These are phyloP conservation scores for Mormyrops boulengeri DNA, from an alignment of 2,797 vertebrate genomes.

Conservation along the genomic window DNA sequence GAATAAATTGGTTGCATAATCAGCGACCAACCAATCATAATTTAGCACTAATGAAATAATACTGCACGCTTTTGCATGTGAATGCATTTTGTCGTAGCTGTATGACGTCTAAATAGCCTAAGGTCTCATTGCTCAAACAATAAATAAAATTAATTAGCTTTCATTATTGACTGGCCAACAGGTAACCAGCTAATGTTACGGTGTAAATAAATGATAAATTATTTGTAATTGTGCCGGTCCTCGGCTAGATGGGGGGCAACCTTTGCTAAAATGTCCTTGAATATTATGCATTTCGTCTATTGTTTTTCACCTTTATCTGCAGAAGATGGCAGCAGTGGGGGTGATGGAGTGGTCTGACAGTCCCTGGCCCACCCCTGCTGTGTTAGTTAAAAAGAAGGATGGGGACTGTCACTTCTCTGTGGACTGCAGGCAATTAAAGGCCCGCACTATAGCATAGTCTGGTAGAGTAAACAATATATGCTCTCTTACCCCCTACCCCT, in stretches of 20 bases:
- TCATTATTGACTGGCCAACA: background rate
- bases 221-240: background rate
- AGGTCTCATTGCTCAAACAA: background rate
- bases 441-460: background rate
- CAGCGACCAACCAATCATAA: background rate
- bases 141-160: background rate
- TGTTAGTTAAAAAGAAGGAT: conserved; percentile 8
- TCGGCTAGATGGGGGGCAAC: background rate
- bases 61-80: background rate
- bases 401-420: background rate
- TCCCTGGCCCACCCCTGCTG: background rate
- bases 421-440: background rate
- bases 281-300: background rate
- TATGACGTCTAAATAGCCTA: background rate
- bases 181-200: background rate
- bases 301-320: background rate
- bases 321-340: background rate
- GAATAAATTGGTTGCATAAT: background rate
- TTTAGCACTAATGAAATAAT: background rate
- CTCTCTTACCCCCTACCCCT: background rate
- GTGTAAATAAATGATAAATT: background rate
- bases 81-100: background rate
- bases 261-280: background rate
- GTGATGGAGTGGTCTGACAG: background rate
- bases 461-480: background rate